Evolutionary conservation across 2,797 vertebrate genomes (phyloP).

Genomic region (Trichosurus vulpecula): DNA sequence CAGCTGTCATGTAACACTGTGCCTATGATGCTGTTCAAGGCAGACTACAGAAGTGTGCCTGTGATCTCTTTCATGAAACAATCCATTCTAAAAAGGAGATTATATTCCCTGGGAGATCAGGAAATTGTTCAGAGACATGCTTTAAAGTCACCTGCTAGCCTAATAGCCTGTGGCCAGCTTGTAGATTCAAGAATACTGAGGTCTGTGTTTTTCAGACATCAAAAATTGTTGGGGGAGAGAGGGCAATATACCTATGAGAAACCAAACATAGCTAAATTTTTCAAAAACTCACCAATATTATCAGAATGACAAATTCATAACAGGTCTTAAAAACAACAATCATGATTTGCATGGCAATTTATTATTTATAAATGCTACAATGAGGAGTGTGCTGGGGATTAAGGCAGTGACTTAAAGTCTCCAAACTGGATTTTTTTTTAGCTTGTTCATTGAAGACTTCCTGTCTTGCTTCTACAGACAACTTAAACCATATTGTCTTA

Average conservation of each 20-base stretch:
- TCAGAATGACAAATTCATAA: neutral
- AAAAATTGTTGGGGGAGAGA: neutral
- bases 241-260: neutral
- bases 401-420: neutral
- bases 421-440: neutral
- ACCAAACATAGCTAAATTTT: neutral
- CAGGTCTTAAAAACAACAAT: neutral
- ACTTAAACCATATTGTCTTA: neutral
- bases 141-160: neutral
- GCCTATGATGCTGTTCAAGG: neutral
- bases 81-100: neutral
- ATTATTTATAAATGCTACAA: neutral
- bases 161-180: neutral
- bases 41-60: neutral
- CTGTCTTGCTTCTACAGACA: neutral
- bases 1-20: neutral
- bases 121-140: neutral
- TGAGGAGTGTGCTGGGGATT: neutral
- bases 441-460: neutral
- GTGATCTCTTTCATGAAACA: neutral
- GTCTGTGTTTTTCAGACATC: neutral
- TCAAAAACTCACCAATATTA: neutral
- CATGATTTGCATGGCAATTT: neutral
- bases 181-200: neutral
- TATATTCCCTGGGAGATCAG: neutral